Base-by-base conservation (phyloP, 2,797 vertebrate species). In the Scomberomorus guttatus region DNA sequence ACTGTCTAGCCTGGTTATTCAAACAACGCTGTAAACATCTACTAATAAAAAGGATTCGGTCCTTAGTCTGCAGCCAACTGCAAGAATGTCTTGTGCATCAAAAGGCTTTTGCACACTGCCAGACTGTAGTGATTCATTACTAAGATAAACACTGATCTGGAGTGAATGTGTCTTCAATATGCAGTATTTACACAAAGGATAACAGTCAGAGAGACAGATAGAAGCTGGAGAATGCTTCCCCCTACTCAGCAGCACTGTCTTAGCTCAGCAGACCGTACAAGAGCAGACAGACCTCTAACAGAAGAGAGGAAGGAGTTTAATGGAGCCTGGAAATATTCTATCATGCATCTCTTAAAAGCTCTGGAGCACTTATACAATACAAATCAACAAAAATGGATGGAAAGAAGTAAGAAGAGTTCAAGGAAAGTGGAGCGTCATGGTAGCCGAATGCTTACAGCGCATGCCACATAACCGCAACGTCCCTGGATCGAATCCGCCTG, bases 121-220 rank as follows among this genome's bases (percentile, higher is more conserved):
- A 87, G 76, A 77, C 77, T 58, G 37, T 27, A 65, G 73, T 80
- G 85, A 93, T 90, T 89, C 82, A 88, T 86, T 80, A 73, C 85
- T 42, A 72, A 78, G 75, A 89, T 89, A 90, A 93, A 93, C 86
- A 87, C 75, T 75, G 81, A 89, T 89, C 78, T 74, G 62, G 62
- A 81, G 51, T 46, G 32, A 87, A 80, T 83, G 85, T 74, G 79
- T 86, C 86, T 84, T 81, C 81, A 87, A 90, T 74, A 79, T 79
- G 73, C 39, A 71, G 76, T 87, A 91, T 90, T 92, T 91, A 92
- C 71, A 83, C 74, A 85, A 88, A 84, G 85, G 80, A 87, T 83
- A 84, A 89, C 55, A 75, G 72, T 64, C 37, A 57, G 34, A 61
- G 72, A 80, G 66, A 83, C 58, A 79, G 82, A 87, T 65, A 77